phyloP scores from a whole-genome alignment of 1,140 invertebrate genomes.

The Halyomorpha halys region DNA sequence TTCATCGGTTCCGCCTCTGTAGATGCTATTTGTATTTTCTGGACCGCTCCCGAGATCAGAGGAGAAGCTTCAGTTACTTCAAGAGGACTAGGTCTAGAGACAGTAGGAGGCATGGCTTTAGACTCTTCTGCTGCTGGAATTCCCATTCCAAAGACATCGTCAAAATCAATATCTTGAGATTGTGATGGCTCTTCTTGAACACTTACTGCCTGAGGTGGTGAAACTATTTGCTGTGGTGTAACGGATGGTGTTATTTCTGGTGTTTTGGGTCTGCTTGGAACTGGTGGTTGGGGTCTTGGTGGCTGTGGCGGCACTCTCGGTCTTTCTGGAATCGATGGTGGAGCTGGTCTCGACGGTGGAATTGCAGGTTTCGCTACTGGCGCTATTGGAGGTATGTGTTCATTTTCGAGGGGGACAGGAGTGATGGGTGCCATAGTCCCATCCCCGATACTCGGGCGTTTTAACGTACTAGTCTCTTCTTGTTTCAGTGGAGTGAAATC shows the following conservation, averaged over 20 bases:
- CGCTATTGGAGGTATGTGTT: background rate
- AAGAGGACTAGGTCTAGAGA: background rate
- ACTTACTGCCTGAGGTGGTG: constrained; percentile 31
- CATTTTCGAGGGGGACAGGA: background rate
- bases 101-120: background rate
- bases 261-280: constrained; percentile 13
- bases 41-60: background rate
- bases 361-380: constrained; percentile 1
- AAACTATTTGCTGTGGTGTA: constrained; percentile 30
- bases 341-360: constrained; percentile 30
- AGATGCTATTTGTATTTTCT: background rate
- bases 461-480: background rate
- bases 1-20: no score
- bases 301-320: constrained; percentile 29
- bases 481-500: constrained; percentile 31
- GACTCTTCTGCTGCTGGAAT: background rate
- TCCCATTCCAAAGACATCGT: constrained; percentile 15
- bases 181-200: background rate
- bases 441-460: background rate
- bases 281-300: constrained; percentile 19
- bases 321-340: constrained; percentile 32
- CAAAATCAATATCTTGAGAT: constrained; percentile 9
- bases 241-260: constrained; percentile 18
- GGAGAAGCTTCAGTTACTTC: constrained; percentile 1
- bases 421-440: background rate